Conservation (phyloP, 2,113 vertebrate genomes). For the Lampris incognitus region DNA sequence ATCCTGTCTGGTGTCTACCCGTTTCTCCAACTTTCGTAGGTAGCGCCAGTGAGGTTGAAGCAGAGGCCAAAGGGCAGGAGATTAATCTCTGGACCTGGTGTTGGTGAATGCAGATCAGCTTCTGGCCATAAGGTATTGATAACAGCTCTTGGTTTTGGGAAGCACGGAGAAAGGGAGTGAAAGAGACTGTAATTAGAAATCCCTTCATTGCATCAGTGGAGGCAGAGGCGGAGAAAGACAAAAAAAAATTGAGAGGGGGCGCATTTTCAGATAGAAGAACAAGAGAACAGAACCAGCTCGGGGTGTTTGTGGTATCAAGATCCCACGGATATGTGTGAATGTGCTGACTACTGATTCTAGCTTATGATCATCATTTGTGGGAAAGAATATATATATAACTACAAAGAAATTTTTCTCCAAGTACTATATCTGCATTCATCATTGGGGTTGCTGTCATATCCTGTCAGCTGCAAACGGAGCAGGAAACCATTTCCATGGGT, state of each 20-base stretch:
- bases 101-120: constrained; percentile 22
- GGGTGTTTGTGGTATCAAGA: too few relatives aligned
- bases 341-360: too few relatives aligned
- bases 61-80: constrained; percentile 13
- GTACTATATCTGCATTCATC: too few relatives aligned
- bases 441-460: too few relatives aligned
- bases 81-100: not conserved
- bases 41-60: constrained; percentile 21
- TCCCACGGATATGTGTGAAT: too few relatives aligned
- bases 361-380: too few relatives aligned
- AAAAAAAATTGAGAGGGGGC: not conserved
- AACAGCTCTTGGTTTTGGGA: constrained; percentile 13
- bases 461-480: too few relatives aligned
- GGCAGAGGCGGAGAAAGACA: not conserved
- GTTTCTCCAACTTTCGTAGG: constrained; percentile 33
- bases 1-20: not conserved
- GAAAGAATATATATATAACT: too few relatives aligned
- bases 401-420: too few relatives aligned
- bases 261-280: not conserved
- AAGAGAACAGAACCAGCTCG: not conserved
- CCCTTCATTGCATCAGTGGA: not conserved
- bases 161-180: not conserved
- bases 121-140: not conserved
- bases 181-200: not conserved
- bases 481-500: too few relatives aligned